Evolutionary conservation across 64 coral and sea anemone species (phyloP), one percentile per base, ranked within the genome.

Genomic region (Exaiptasia diaphana): DNA sequence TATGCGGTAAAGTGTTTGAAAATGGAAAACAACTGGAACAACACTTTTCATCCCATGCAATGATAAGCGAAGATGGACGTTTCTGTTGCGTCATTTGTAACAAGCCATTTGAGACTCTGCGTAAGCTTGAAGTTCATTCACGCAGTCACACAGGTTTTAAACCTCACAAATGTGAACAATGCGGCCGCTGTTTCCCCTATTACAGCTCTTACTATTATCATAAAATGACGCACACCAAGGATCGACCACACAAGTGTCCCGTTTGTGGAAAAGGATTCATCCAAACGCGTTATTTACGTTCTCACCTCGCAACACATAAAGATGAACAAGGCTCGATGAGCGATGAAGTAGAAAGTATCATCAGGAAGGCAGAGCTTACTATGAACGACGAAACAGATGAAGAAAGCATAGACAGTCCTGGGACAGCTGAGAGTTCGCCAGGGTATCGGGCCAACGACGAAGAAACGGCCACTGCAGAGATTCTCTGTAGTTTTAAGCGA

Each of bases 201-300:
- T 95, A 95, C 64, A 95, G 91, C 43, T 95, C 91, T 0, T 95
- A 89, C 44, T 95, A 95, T 53, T 95, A 95, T 45, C 91, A 95
- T 15, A 95, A 95, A 59, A 95, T 95, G 91, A 95, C 91, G 11
- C 91, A 95, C 63, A 95, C 91, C 7, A 88, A 95, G 68, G 91
- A 95, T 37, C 81, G 87, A 15, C 91, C 91, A 20, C 91, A 95
- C 44, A 95, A 95, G 86, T 95, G 91, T 32, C 79, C 79, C 26
- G 50, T 95, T 18, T 95, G 91, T 45, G 91, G 91, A 0, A 95
- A 95, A 60, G 91, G 91, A 30, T 95, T 95, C 74, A 95, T 95
- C n/a, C 91, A 95, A 48, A 85, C 91, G 3, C 80, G 91, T 1
- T 95, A 95, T 49, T 71, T 95, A 27, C 86, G 91, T 4, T 85